phyloP scores from a whole-genome alignment of 2,113 vertebrate genomes.

The Himantopus leucocephalus region DNA sequence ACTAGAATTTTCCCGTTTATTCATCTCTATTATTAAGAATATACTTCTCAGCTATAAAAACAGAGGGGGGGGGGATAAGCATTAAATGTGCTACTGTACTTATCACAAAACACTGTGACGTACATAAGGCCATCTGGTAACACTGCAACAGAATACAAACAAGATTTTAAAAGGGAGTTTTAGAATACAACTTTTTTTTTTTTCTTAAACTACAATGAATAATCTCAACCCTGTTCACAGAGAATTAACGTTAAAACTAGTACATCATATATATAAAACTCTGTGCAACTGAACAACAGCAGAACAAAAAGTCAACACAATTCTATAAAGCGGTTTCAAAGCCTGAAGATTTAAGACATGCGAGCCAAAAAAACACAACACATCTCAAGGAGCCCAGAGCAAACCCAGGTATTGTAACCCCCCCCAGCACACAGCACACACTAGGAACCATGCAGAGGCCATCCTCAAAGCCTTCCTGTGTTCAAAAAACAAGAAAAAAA shows the following conservation, averaged over 20 bases:
- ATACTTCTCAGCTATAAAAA: constrained; percentile 45
- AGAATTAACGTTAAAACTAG: constrained; percentile 18
- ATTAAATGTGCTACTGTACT: constrained; percentile 62
- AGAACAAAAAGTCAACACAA: constrained; percentile 47
- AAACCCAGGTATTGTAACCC: not conserved
- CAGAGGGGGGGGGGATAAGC: not conserved
- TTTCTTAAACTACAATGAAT: not conserved
- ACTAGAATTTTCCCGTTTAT: not conserved
- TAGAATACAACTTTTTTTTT: not conserved
- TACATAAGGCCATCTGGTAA: constrained; percentile 72
- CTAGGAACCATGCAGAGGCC: constrained; percentile 38
- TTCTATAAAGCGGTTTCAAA: constrained; percentile 51
- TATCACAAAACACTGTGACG: constrained; percentile 61
- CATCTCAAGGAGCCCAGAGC: constrained; percentile 36
- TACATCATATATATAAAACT: constrained; percentile 28
- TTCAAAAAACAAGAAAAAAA: not conserved
- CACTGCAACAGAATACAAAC: constrained; percentile 67
- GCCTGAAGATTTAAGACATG: constrained; percentile 53
- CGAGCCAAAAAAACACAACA: not conserved
- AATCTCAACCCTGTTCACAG: constrained; percentile 48
- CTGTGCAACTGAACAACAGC: constrained; percentile 61
- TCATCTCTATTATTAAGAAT: not conserved
- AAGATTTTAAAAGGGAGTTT: constrained; percentile 25
- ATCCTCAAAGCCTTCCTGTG: not conserved
- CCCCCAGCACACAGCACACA: constrained; percentile 22